Percentiles rank a stretch among this genome's conserved stretches.
Conservation (phyloP, 2,797 vertebrate species). For the Sparus aurata region DNA sequence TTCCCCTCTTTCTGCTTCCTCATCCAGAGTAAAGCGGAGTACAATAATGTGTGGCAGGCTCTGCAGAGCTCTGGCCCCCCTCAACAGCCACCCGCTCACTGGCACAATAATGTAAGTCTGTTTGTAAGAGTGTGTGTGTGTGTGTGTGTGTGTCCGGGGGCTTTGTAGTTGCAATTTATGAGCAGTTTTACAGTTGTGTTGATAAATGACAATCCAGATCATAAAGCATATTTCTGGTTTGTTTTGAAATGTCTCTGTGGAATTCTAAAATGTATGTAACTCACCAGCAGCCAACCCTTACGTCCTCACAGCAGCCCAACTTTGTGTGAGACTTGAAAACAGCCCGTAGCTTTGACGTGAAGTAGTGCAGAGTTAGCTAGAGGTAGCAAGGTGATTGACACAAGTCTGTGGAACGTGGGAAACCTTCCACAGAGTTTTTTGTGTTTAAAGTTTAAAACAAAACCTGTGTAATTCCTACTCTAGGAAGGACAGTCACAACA, state of each 20-base stretch:
- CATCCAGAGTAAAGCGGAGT: conserved; percentile 83
- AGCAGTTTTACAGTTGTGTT: too few relatives aligned
- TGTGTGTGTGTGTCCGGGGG: background rate
- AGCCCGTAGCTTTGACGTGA: background rate
- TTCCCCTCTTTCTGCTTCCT: background rate
- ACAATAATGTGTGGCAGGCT: conserved; percentile 93
- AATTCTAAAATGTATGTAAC: background rate
- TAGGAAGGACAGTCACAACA: conserved; percentile 64
- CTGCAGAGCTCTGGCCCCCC: conserved; percentile 89
- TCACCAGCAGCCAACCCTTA: background rate
- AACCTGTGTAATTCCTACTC: conserved; percentile 1
- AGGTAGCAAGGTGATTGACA: background rate
- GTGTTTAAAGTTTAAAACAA: background rate
- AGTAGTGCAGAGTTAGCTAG: background rate
- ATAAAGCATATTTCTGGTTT: too few relatives aligned
- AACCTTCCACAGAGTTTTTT: background rate
- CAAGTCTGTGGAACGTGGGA: background rate
- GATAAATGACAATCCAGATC: background rate
- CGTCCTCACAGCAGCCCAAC: background rate
- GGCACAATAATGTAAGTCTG: conserved; percentile 87
- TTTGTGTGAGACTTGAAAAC: background rate
- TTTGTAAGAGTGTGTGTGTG: background rate
- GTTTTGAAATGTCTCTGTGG: background rate
- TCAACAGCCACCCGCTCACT: conserved; percentile 85
- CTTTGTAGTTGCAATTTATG: background rate